Evolutionary conservation across 2,888 invertebrate species (phyloP).

Genomic region (Hydrotaea diabolus): DNA sequence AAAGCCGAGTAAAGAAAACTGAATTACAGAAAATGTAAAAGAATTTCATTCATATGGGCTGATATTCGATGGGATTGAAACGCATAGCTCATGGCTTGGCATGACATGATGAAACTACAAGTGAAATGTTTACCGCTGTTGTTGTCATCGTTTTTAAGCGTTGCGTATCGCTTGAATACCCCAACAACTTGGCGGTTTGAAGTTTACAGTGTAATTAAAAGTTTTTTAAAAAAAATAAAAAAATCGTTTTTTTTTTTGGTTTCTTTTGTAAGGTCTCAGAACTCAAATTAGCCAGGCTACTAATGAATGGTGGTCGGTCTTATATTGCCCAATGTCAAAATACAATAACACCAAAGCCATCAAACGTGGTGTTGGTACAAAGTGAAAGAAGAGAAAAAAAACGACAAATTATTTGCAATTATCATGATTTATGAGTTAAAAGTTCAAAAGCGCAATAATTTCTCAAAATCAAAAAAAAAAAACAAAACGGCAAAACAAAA

Average conservation of each 20-base stretch:
- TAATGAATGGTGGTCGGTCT: neutral
- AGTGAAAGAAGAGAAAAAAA: slow-evolving; percentile 30
- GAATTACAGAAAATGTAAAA: slow-evolving; percentile 18
- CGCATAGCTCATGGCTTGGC: too few relatives aligned
- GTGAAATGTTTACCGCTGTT: neutral
- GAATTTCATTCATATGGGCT: neutral
- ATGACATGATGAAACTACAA: slow-evolving; percentile 13
- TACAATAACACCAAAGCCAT: too few relatives aligned
- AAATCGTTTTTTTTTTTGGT: neutral
- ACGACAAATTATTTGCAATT: slow-evolving; percentile 41
- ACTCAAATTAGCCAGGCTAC: slow-evolving; percentile 1
- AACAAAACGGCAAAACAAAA: slow-evolving; percentile 27
- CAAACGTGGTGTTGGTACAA: neutral
- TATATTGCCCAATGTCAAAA: neutral
- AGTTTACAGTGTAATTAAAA: slow-evolving; percentile 19
- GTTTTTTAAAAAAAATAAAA: neutral
- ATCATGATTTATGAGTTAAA: slow-evolving; percentile 56
- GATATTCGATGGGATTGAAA: neutral
- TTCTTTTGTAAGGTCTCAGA: neutral
- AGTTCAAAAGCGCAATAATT: slow-evolving; percentile 36
- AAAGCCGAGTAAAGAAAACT: neutral
- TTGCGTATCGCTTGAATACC: neutral
- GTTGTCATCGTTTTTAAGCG: neutral
- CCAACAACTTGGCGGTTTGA: neutral
- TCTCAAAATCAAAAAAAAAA: slow-evolving; percentile 30